These are phyloP conservation scores for Microhierax caerulescens DNA, from an alignment of 2,797 vertebrate genomes.

Conservation along the genomic window DNA sequence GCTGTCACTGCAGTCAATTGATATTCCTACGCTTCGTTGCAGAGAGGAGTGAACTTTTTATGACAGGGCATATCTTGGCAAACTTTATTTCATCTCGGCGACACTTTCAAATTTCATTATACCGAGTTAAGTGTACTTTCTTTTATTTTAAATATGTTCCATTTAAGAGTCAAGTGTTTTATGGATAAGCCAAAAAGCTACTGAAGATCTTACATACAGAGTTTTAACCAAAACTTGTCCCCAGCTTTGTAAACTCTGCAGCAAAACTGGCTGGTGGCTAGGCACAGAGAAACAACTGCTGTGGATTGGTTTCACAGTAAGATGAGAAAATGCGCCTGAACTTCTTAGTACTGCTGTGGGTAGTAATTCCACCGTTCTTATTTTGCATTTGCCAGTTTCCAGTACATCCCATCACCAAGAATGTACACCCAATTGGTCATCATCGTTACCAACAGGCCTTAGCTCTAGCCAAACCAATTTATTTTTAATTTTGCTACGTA, in stretches of 20 bases:
- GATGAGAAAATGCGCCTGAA: slow-evolving; percentile 2
- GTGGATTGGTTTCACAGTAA: not conserved
- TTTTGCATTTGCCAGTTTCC: slow-evolving; percentile 10
- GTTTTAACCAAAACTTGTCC: slow-evolving; percentile 35
- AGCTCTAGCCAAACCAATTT: not conserved
- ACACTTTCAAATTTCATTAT: slow-evolving; percentile 63
- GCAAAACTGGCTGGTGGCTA: not conserved
- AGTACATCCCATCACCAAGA: not conserved
- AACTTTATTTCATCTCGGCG: slow-evolving; percentile 75
- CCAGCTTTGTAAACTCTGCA: not conserved
- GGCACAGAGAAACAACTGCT: not conserved
- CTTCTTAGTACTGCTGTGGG: not conserved
- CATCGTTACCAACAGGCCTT: not conserved
- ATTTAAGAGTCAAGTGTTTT: slow-evolving; percentile 35
- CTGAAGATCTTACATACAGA: not conserved
- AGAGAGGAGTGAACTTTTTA: slow-evolving; percentile 71
- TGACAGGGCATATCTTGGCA: slow-evolving; percentile 68
- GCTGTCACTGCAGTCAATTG: slow-evolving; percentile 91
- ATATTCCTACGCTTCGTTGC: slow-evolving; percentile 84
- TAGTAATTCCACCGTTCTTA: not conserved
- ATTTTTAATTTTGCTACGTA: not conserved
- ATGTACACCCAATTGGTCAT: not conserved
- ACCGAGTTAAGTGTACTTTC: slow-evolving; percentile 55
- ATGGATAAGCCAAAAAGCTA: slow-evolving; percentile 50
- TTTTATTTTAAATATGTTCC: slow-evolving; percentile 72